A percentile compares a stretch with the other conserved stretches of the same genome.
Evolutionary conservation across 2,113 vertebrate genomes (phyloP).

Genomic region (Myotis davidii): DNA sequence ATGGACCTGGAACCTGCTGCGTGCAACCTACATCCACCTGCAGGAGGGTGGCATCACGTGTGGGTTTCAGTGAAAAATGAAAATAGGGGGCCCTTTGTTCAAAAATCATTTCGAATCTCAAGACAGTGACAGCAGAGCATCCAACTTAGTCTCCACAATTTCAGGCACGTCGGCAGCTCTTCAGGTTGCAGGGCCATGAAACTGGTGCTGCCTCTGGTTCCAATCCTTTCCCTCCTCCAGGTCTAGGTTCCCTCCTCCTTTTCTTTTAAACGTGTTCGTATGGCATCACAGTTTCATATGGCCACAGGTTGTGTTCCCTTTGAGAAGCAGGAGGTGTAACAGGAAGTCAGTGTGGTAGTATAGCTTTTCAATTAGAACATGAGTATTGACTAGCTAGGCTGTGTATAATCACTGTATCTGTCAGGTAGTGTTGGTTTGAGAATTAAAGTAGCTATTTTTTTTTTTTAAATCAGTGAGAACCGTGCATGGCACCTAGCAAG

Average conservation of each 20-base stretch:
- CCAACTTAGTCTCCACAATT: not conserved
- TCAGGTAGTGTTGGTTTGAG: not conserved
- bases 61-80: not conserved
- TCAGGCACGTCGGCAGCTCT: rapidly evolving
- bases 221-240: not conserved
- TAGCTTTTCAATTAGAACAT: not conserved
- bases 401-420: not conserved
- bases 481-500: not conserved
- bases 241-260: not conserved
- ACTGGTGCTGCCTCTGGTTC: no score
- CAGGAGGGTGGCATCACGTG: rapidly evolving
- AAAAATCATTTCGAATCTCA: not conserved
- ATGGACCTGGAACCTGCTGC: not conserved
- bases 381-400: not conserved
- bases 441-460: not conserved
- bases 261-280: not conserved
- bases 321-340: not conserved
- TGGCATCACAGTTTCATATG: not conserved
- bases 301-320: not conserved
- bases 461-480: not conserved
- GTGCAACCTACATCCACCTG: not conserved
- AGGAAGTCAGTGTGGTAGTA: rapidly evolving
- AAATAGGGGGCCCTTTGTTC: rapidly evolving
- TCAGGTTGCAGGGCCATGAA: not conserved
- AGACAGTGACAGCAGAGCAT: not conserved